phyloP scores from a whole-genome alignment of 2,113 vertebrate species.

The Tor tambroides region DNA sequence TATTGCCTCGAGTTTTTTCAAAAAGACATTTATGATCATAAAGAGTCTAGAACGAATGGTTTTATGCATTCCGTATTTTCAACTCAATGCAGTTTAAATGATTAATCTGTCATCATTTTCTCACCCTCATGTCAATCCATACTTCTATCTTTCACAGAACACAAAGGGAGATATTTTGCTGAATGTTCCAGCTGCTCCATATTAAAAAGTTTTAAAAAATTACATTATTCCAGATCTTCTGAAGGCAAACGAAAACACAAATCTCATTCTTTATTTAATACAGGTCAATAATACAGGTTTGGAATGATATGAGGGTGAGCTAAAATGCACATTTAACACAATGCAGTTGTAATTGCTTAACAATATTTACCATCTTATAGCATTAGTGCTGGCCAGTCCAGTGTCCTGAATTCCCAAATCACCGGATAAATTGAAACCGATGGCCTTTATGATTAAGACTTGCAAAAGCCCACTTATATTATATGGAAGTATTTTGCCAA shows the following conservation, averaged over 20 bases:
- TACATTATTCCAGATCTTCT: background rate
- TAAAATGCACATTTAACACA: background rate
- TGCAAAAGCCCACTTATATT: background rate
- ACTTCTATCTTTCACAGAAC: background rate
- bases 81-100: background rate
- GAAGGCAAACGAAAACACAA: too few relatives aligned
- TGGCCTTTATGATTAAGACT: background rate
- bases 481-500: too few relatives aligned
- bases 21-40: background rate
- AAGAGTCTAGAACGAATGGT: background rate
- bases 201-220: background rate
- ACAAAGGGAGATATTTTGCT: background rate
- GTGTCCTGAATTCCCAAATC: background rate
- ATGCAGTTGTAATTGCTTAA: background rate
- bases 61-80: background rate
- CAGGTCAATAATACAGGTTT: background rate
- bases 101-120: background rate
- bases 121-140: background rate
- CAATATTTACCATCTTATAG: constrained; percentile 14
- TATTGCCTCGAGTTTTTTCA: too few relatives aligned
- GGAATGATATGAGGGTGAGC: background rate
- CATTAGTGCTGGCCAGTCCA: background rate
- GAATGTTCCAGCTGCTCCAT: background rate
- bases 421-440: background rate
- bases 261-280: background rate